Evolutionary conservation across 2,888 invertebrate species (phyloP), one percentile per base, ranked within the genome.

Genomic region (Macrosoma leucophasiata): DNA sequence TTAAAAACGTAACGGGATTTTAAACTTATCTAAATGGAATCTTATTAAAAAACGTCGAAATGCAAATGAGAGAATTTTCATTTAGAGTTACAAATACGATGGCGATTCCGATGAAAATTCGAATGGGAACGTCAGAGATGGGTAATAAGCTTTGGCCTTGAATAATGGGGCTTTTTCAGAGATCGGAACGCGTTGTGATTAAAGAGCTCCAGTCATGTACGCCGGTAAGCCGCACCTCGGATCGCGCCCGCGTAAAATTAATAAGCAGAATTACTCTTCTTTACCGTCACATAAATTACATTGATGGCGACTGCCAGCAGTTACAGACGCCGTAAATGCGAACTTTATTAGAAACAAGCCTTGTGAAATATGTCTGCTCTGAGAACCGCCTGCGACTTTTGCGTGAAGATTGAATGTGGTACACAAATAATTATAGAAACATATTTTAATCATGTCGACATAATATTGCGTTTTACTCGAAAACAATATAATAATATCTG

Each of bases 201-300:
- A 66, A 74, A 66, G 62, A 60, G 58, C 56, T 46, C 41, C 39
- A 66, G 61, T 67, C 71, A 64, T 70, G 68, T 73, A 67, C 68
- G 64, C 62, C 54, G 60, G 60, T 58, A 66, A 69, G 68, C 68
- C 72, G 52, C 71, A 65, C 71, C 72, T 68, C 40, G 37, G 42
- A 58, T 58, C 60, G 66, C 60, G 60, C 58, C 62, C 63, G 59
- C 58, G 57, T 53, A 60, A 78, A 77, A 79, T 81, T 79, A 79
- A 78, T 78, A 78, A 78, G 68, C 65, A 57, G 58, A 75, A 78
- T 77, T 66, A 74, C 70, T 77, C 70, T 71, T 71, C 69, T 67
- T 73, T 68, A 71, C 67, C 68, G 65, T 48, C 62, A 55, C 69
- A 69, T 79, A 79, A 79, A 79, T 77, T 67, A 75, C 63, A 67